These are phyloP conservation scores for Mystacornis crossleyi DNA, from an alignment of 2,113 vertebrate species.

Conservation along the genomic window DNA sequence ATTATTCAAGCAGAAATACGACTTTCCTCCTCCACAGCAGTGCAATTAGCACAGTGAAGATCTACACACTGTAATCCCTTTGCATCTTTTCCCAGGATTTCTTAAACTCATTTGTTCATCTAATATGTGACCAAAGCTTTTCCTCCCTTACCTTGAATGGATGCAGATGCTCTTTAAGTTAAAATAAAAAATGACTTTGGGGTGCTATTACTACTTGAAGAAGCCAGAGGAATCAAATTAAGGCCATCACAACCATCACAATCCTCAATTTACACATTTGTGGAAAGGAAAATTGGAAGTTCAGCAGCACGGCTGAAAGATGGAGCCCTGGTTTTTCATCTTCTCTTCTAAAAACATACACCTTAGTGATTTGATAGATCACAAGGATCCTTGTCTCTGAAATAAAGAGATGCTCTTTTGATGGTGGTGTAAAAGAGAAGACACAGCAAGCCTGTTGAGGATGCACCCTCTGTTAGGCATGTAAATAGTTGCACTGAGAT, in stretches of 20 bases:
- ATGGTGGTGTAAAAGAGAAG: neutral
- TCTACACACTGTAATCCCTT: neutral
- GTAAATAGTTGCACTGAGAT: neutral
- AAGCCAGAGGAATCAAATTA: slow-evolving; percentile 50
- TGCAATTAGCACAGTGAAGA: neutral
- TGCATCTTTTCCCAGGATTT: neutral
- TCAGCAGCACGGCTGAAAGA: slow-evolving; percentile 7
- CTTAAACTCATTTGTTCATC: neutral
- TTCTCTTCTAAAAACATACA: slow-evolving; percentile 14
- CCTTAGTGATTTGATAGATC: neutral
- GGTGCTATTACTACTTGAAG: slow-evolving; percentile 48
- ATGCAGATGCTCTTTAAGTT: neutral
- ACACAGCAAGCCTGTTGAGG: neutral
- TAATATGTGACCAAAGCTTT: slow-evolving; percentile 3
- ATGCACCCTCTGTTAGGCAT: neutral
- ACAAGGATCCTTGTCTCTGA: neutral
- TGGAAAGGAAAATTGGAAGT: slow-evolving; percentile 45
- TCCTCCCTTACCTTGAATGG: neutral
- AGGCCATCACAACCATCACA: neutral
- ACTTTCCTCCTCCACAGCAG: neutral
- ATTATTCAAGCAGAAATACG: neutral
- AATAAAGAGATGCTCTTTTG: neutral
- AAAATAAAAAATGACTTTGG: slow-evolving; percentile 31
- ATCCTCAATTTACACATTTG: slow-evolving; percentile 7
- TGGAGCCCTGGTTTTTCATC: slow-evolving; percentile 21